phyloP scores from a whole-genome alignment of 64 coral and sea anemone genomes.

The Catalaphyllia jardinei region DNA sequence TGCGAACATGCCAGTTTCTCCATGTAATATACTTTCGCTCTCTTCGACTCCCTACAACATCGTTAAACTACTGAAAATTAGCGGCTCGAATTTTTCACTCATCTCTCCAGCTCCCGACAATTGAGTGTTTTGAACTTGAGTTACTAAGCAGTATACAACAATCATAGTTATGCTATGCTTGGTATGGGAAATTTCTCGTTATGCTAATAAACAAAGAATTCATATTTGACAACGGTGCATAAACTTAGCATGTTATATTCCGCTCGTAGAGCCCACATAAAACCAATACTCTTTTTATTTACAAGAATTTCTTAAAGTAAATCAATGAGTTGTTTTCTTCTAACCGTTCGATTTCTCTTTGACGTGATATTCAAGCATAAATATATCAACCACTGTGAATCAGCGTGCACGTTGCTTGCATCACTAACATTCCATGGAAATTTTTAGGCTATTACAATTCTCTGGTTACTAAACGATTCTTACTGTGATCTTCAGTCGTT shows the following conservation, averaged over 20 bases:
- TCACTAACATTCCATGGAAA: constrained; percentile 40
- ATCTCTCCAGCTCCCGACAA: not conserved
- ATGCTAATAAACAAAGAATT: constrained; percentile 40
- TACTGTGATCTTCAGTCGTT: not conserved
- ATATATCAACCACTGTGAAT: constrained; percentile 12
- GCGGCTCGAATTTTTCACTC: not conserved
- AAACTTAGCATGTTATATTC: not conserved
- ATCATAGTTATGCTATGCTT: constrained; percentile 59
- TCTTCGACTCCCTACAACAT: not conserved
- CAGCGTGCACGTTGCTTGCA: constrained; percentile 37
- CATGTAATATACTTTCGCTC: not conserved
- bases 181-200: constrained; percentile 58
- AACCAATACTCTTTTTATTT: not conserved
- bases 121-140: not conserved
- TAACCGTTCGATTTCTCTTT: not conserved
- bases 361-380: constrained; percentile 5
- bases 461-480: constrained; percentile 1
- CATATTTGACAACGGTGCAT: constrained; percentile 19
- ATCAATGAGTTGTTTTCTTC: not conserved
- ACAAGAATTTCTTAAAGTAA: not conserved
- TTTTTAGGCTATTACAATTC: constrained; percentile 20
- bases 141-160: constrained; percentile 26
- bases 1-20: not conserved
- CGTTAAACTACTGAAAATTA: not conserved
- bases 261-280: not conserved